phyloP scores from a whole-genome alignment of 1,140 invertebrate genomes.

The Maniola jurtina region DNA sequence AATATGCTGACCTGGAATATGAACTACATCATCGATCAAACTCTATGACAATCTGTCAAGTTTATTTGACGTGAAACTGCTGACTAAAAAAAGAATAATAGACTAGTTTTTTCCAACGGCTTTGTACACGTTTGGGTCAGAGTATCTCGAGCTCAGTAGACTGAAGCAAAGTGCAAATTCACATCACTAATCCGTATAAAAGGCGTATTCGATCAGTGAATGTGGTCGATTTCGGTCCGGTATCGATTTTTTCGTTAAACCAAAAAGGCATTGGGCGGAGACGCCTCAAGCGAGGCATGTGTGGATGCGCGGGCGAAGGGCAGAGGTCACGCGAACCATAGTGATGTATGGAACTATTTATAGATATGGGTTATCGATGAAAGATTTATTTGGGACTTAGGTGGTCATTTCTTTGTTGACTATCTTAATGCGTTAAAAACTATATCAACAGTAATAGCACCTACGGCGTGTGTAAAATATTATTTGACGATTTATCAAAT shows the following conservation, averaged over 20 bases:
- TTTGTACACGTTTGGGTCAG: no score
- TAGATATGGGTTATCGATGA: constrained; percentile 22
- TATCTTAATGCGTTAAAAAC: no score
- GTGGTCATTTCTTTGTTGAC: no score
- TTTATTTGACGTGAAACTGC: background rate
- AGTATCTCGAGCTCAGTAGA: no score
- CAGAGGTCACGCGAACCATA: constrained; percentile 66
- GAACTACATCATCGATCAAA: constrained; percentile 9
- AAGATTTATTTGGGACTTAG: background rate
- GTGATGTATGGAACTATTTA: constrained; percentile 34
- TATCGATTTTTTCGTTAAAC: constrained; percentile 63
- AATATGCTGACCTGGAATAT: constrained; percentile 1
- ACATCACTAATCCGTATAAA: constrained; percentile 27
- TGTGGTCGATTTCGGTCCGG: constrained; percentile 41
- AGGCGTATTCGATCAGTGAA: constrained; percentile 37
- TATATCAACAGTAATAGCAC: no score
- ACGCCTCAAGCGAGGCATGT: constrained; percentile 60
- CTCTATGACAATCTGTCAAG: background rate
- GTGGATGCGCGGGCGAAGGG: constrained; percentile 56
- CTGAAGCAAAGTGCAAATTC: constrained; percentile 17
- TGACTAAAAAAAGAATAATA: no score
- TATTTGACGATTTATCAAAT: no score
- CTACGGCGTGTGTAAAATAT: no score
- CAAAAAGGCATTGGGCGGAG: constrained; percentile 65
- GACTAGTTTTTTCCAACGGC: no score